Base-by-base conservation (phyloP, 2,888 invertebrate genomes). In the Tachina grossa region DNA sequence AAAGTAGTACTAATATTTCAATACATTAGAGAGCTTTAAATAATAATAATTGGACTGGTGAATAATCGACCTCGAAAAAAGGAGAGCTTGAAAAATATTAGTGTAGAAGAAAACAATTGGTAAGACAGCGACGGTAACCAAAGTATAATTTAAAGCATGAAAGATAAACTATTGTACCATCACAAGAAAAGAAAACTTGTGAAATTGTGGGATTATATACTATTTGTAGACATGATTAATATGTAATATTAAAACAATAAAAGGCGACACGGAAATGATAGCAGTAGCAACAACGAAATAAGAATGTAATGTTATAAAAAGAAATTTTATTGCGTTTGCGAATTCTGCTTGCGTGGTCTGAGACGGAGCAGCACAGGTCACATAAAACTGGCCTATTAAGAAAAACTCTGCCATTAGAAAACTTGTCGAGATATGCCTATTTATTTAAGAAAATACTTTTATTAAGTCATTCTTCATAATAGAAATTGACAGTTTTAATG, bases 51-150 rank as follows among this genome's bases (percentile, higher is more conserved):
- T 31, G 16, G 47, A 31, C 16, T 55, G 19, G 45, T 59, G 16
- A 59, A 63, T 59, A 57, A 57, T 31, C 11, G n/a, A 43, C 16
- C 16, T 0, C 1, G 68, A 78, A 51, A 9, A 66, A 66, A 49
- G 9, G 51, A 63, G 45, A 16, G 65, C 10, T n/a, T 43, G 11
- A 9, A 59, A 66, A 71, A 83, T n/a, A 69, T 13, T 51, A 47
- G 72, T 83, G 55, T 39, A 59, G 49, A 69, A 78, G 78, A 57
- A 84, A 78, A n/a, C n/a, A n/a, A 72, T 79, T 31, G 85, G 85
- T 82, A 79, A 85, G 79, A 47, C 75, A 41, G 13, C 49, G 51
- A 71, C 47, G 47, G 59, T 59, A 31, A 22, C 11, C 13, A 22
- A 55, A 57, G 39, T 65, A 51, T 53, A 61, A 43, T 47, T 51